These are phyloP conservation scores for Troilus luridus DNA, from an alignment of 2,888 invertebrate species.

Conservation along the genomic window DNA sequence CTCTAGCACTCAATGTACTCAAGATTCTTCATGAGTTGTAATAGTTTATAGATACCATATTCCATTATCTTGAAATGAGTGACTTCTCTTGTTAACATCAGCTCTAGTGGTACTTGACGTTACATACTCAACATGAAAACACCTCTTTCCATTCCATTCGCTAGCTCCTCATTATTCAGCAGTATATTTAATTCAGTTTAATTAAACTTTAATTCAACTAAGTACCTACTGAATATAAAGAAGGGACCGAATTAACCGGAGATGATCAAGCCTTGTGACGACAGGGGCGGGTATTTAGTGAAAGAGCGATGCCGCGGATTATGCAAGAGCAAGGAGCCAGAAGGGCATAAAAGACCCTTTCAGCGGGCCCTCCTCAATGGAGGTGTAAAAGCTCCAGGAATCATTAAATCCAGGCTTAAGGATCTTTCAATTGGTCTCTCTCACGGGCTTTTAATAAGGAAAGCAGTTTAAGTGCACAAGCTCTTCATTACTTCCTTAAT, in stretches of 20 bases:
- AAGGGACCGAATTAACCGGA: conserved; percentile 4
- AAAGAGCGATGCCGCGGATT: neutral
- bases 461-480: conserved; percentile 35
- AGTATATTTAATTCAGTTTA: neutral
- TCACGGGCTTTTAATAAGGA: conserved; percentile 6
- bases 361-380: neutral
- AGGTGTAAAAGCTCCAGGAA: conserved; percentile 24
- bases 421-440: conserved; percentile 5
- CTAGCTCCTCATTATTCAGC: neutral
- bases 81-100: neutral
- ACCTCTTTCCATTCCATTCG: neutral
- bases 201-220: neutral
- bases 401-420: conserved; percentile 19
- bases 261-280: neutral
- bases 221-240: neutral
- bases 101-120: neutral
- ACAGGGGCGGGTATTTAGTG: neutral
- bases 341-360: conserved; percentile 35
- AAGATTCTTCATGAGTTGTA: no score
- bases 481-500: conserved; percentile 34
- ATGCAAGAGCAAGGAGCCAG: conserved; percentile 33
- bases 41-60: neutral
- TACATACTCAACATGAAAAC: neutral
- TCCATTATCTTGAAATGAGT: no score
- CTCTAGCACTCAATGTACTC: no score